Base-by-base conservation (phyloP, 2,797 vertebrate species). In the Amazona finschi region DNA sequence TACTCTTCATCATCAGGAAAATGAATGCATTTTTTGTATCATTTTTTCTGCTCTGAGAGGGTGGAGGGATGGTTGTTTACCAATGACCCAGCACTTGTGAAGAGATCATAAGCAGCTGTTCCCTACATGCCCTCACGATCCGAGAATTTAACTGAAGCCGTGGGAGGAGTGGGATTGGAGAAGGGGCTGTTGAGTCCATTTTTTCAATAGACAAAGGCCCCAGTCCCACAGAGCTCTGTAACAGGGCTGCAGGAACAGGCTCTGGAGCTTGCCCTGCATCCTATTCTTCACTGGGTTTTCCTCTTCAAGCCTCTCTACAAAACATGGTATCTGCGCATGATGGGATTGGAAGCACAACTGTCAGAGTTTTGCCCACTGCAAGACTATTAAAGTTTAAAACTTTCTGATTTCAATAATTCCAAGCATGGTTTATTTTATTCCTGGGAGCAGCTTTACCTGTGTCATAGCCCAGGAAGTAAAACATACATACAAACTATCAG, bases 41-140 rank as follows among this genome's bases (percentile, higher is more conserved):
- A 72, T 95, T 81, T 93, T 92, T 93, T 65, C 71, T 1, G 4
- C 82, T 89, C 55, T 1, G 0, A 64, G 88, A 87, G 92, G 91
- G 94, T 78, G 93, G 94, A 88, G 94, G 89, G 88, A 93, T 91
- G 95, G 96, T 96, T 96, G 97, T 97, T 97, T 97, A 97, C 95
- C 89, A 96, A 74, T 94, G 97, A 97, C 96, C 90, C 94, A 94
- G 94, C 92, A 92, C 94, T 96, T 92, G 95, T 92, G 93, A 93
- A 97, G 95, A 96, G 97, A 97, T 96, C 96, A 92, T 95, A 94
- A 96, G 96, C 97, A 97, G 94, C 97, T 97, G 94, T 96, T 96
- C 94, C 83, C 86, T 94, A 79, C 92, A 93, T 96, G 97, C 94
- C 92, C 89, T 95, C 93, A 95, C 93, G 91, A 95, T 91, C 90